Base-by-base conservation (phyloP, 1,140 invertebrate species). In the Gryllus bimaculatus region DNA sequence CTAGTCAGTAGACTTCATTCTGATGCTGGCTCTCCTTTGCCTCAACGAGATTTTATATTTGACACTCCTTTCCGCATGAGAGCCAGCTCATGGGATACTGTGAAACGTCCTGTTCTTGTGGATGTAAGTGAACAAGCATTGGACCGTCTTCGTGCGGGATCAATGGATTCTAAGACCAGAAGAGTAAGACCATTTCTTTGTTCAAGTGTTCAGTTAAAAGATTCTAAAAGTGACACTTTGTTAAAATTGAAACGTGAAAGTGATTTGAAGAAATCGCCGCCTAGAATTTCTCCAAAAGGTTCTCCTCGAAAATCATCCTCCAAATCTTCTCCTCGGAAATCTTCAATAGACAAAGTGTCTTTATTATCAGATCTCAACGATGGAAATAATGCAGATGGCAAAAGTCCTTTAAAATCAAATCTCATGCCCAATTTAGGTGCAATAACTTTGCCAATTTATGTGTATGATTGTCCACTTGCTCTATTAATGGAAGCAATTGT, bases 401-500 rank as follows among this genome's bases (percentile, higher is more conserved):
- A 66, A 66, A 13, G 54, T 7, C 10, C 10, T 66, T 39, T 5
- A 39, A 18, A 66, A 66, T 13, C 18, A 18, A 66, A 66, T 7
- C 18, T 7, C 18, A 48, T 77, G 47, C 39, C 39, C 7, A 79
- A 81, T 20, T 80, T 81, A 21, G 85, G 84, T 8, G 82, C 84
- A 48, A 79, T 86, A 13, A 84, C 83, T 8, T 84, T 94, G 78
- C 93, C 93, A 0, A 84, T 93, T 78, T 93, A 92, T 82, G 87
- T 92, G 5, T 93, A 92, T 82, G 91, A 93, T 83, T 93, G 92
- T 84, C 89, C 90, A 5, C 82, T 91, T 8, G 86, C 88, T 18
- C 84, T 88, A 74, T 83, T 93, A 47, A 89, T 90, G 7, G 89
- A 91, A 78, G 87, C 88, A 0, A 85, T 92, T 8, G 85, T 92